Conservation (phyloP, 2,113 vertebrate genomes). For the Pithys albifrons region DNA sequence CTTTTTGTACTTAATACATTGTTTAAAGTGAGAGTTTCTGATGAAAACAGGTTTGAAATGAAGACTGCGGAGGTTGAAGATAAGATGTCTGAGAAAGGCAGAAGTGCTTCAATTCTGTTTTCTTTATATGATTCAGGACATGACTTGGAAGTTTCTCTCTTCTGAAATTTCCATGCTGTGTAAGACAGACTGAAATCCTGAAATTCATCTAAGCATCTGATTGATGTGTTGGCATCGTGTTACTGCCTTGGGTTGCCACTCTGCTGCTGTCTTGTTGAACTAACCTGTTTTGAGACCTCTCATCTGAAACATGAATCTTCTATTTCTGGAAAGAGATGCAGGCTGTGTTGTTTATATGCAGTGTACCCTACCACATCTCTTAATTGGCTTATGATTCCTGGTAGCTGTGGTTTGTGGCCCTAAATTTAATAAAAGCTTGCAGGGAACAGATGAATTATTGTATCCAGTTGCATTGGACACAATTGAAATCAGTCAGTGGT, state of each 20-base stretch:
- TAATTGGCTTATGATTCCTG: background rate
- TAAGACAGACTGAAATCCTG: background rate
- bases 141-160: background rate
- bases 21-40: background rate
- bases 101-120: background rate
- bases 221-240: rapidly evolving
- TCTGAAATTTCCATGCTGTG: background rate
- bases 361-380: background rate
- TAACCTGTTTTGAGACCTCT: background rate
- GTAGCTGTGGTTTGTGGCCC: background rate
- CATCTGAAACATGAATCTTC: background rate
- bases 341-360: background rate
- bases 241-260: background rate
- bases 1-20: background rate
- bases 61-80: background rate
- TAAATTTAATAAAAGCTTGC: background rate
- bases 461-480: background rate
- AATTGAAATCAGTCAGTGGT: background rate
- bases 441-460: background rate
- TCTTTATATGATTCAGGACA: background rate
- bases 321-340: background rate
- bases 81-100: background rate
- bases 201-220: background rate
- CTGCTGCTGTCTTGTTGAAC: background rate
- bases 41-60: background rate